Evolutionary conservation across 1,140 invertebrate genomes (phyloP).

Genomic region (Drosophila lini): DNA sequence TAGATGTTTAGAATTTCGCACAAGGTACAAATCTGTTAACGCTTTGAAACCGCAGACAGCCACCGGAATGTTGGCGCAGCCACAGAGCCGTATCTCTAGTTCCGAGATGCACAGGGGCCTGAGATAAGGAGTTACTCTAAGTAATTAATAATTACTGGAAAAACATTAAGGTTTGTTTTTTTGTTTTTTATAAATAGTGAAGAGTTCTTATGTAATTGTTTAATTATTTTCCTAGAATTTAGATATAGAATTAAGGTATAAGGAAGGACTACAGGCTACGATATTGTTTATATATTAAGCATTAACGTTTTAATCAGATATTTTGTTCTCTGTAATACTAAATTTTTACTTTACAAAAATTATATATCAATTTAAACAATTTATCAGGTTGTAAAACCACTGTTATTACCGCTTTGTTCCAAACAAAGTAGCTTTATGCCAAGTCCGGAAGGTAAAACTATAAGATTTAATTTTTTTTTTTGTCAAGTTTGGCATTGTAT

Average conservation of each 20-base stretch:
- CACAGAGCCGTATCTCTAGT: constrained; percentile 21
- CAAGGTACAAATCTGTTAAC: constrained; percentile 65
- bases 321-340: too few relatives aligned
- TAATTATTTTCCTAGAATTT: not conserved
- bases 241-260: too few relatives aligned
- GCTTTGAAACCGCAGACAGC: constrained; percentile 57
- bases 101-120: constrained; percentile 12
- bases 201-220: not conserved
- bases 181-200: not conserved
- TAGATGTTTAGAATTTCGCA: constrained; percentile 61
- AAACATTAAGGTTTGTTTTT: not conserved
- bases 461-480: constrained; percentile 25
- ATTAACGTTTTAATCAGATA: too few relatives aligned
- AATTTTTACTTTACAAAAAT: not conserved
- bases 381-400: constrained; percentile 2
- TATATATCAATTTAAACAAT: not conserved
- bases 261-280: too few relatives aligned
- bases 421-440: constrained; percentile 12
- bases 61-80: constrained; percentile 73
- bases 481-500: constrained; percentile 39
- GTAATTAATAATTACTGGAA: not conserved
- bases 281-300: too few relatives aligned
- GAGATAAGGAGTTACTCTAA: constrained; percentile 24
- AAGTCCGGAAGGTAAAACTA: constrained; percentile 57
- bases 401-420: constrained; percentile 9